Base-by-base conservation (phyloP, 2,797 vertebrate species). In the Falco naumanni region DNA sequence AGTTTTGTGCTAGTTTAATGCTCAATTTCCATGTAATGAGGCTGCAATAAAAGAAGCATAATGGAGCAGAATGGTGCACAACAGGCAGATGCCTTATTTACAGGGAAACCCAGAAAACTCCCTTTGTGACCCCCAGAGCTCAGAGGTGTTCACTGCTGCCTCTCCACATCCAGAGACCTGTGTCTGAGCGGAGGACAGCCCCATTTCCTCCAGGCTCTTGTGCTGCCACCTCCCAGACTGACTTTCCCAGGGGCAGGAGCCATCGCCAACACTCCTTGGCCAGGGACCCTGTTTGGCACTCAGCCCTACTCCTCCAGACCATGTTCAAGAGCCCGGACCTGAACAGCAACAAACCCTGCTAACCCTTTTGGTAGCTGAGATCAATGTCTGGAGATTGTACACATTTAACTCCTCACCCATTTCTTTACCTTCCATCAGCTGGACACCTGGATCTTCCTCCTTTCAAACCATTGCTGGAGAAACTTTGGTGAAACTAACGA, bases 1-100 rank as follows among this genome's bases (percentile, higher is more conserved):
- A 12, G 53, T 74, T 96, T 96, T 76, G 33, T 90, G 79, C 89
- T 89, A 65, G 74, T 95, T 96, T 93, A 94, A 94, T 0, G 25
- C 85, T 94, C 87, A 51, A 76, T 95, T 96, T 94, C 87, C 63
- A 0, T 72, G 65, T 74, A 91, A 93, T 39, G 54, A 78, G 41
- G 69, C 70, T 84, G 72, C 63, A 89, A 81, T 65, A 75, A 86
- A 92, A 84, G 61, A 80, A 81, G 84, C 1, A 0, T 71, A 75
- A 60, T 0, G 0, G 64, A 80, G 13, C 16, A 88, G 54, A 88
- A 75, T 7, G 5, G 69, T 31, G 47, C 3, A 13, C 45, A 71
- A 69, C n/a, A 69, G 50, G 37, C 39, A 4, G 69, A 63, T 33
- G 16, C 45, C 24, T 92, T 61, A 8, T 57, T 56, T 51, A 57